Evolutionary conservation across 1,140 invertebrate genomes (phyloP).

Genomic region (Plodia interpunctella): DNA sequence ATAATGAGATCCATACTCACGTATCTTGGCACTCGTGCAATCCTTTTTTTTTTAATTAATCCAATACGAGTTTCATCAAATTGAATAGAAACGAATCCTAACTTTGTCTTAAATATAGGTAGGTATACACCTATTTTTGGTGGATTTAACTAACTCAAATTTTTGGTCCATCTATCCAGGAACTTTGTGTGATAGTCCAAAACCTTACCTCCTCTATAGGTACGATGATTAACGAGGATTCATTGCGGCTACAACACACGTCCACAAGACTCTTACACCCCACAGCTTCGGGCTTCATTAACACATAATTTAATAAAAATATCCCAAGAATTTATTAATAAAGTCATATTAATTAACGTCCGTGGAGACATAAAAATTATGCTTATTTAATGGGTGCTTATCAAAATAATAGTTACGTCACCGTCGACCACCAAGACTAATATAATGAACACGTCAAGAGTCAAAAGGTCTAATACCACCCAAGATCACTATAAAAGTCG

Average conservation of each 20-base stretch:
- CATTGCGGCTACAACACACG: constrained; percentile 21
- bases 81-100: too few relatives aligned
- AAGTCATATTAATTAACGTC: constrained; percentile 19
- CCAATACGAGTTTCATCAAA: too few relatives aligned
- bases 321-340: constrained; percentile 19
- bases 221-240: constrained; percentile 42
- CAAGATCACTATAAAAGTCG: constrained; percentile 55
- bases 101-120: too few relatives aligned
- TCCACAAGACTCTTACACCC: constrained; percentile 32
- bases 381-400: not conserved
- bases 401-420: constrained; percentile 5
- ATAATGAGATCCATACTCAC: too few relatives aligned
- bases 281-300: constrained; percentile 39
- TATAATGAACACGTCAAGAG: constrained; percentile 30
- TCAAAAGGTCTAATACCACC: constrained; percentile 45
- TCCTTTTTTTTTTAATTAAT: too few relatives aligned
- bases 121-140: too few relatives aligned
- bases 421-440: constrained; percentile 8
- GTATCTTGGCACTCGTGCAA: too few relatives aligned
- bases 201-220: constrained; percentile 22
- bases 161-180: constrained; percentile 13
- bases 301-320: constrained; percentile 40
- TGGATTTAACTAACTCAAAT: not conserved
- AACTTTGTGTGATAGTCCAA: constrained; percentile 21
- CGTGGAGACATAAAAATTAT: constrained; percentile 9